phyloP scores from a whole-genome alignment of 1,140 invertebrate genomes.

The Apis laboriosa region DNA sequence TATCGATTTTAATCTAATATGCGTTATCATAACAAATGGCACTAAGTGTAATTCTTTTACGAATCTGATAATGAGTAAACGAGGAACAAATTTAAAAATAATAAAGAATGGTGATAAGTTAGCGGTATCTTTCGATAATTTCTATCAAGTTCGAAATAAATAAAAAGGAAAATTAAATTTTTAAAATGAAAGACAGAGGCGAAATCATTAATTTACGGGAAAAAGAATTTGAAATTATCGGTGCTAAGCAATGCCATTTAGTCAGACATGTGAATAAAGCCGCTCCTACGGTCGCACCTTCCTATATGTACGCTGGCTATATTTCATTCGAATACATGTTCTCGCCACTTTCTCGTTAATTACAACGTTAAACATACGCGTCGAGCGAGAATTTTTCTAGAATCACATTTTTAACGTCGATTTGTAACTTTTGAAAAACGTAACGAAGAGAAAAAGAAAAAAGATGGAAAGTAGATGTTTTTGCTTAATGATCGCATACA shows the following conservation, averaged over 20 bases:
- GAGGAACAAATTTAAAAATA: not conserved
- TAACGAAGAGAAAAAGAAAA: not conserved
- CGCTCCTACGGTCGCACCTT: slow-evolving; percentile 11
- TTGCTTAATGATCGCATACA: not conserved
- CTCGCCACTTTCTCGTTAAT: not conserved
- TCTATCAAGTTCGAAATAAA: not conserved
- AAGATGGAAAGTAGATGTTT: not conserved
- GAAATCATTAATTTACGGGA: slow-evolving; percentile 37
- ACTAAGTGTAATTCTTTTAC: slow-evolving; percentile 8
- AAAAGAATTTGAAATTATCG: slow-evolving; percentile 36
- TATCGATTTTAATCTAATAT: slow-evolving; percentile 22
- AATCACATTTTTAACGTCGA: not conserved
- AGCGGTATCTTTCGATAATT: slow-evolving; percentile 19
- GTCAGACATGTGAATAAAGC: slow-evolving; percentile 25
- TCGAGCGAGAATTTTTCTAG: not conserved
- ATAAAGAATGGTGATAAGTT: too few relatives aligned
- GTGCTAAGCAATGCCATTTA: slow-evolving; percentile 18
- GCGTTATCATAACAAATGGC: not conserved
- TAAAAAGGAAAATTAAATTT: slow-evolving; percentile 41
- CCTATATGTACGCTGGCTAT: not conserved
- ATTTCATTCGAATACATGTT: not conserved
- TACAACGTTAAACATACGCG: not conserved
- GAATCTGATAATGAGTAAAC: slow-evolving; percentile 15
- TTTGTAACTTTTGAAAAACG: not conserved
- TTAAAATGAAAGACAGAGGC: slow-evolving; percentile 17